phyloP scores from a whole-genome alignment of 2,888 invertebrate species.

The Caenorhabditis sulstoni region DNA sequence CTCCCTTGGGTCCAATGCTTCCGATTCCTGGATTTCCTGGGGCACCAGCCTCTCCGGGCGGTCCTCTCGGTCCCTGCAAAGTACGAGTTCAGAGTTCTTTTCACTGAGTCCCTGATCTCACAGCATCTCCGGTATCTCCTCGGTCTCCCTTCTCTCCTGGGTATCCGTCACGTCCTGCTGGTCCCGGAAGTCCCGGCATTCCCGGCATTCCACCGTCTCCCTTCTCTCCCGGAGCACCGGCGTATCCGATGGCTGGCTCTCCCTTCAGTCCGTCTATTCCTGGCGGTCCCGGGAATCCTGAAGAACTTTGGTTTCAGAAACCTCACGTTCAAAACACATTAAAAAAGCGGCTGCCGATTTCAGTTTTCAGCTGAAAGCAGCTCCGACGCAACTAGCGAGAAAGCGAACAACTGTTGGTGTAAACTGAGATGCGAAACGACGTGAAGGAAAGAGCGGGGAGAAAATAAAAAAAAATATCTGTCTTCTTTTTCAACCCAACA shows the following conservation, averaged over 20 bases:
- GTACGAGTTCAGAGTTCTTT: not conserved
- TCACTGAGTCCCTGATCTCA: constrained; percentile 59
- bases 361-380: constrained; percentile 2
- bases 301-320: constrained; percentile 12
- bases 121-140: constrained; percentile 79
- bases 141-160: constrained; percentile 81
- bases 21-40: constrained; percentile 81
- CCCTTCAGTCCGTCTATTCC: constrained; percentile 78
- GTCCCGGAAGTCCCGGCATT: constrained; percentile 81
- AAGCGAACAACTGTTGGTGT: constrained; percentile 34
- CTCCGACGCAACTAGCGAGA: not conserved
- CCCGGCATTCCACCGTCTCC: constrained; percentile 85
- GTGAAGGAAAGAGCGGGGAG: too few relatives aligned
- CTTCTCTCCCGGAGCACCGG: constrained; percentile 83
- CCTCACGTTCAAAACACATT: constrained; percentile 6
- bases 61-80: constrained; percentile 79
- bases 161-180: constrained; percentile 80
- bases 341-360: not conserved
- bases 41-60: constrained; percentile 81
- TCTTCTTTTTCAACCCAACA: constrained; percentile 40
- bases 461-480: constrained; percentile 11
- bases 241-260: constrained; percentile 80
- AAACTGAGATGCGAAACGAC: constrained; percentile 22
- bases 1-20: constrained; percentile 81
- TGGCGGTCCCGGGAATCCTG: constrained; percentile 84